Evolutionary conservation across 37 sponge, comb jelly and placozoan genomes (phyloP).

Genomic region (Lycopodina hypogea): DNA sequence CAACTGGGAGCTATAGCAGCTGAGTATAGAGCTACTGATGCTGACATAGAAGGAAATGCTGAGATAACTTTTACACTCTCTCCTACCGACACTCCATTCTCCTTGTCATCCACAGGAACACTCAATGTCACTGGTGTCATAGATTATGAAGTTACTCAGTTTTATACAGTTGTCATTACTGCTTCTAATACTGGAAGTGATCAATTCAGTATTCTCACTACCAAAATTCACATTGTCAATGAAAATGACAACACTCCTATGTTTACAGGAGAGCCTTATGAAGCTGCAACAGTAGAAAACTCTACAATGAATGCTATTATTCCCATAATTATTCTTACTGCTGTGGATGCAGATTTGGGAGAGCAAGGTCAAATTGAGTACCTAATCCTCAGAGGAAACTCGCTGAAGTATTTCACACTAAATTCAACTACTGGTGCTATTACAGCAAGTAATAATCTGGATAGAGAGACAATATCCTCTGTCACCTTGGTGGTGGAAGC

Average conservation of each 20-base stretch:
- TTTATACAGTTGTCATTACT: slow-evolving; percentile 23
- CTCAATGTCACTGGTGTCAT: slow-evolving; percentile 22
- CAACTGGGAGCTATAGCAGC: background rate
- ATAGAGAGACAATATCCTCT: slow-evolving; percentile 20
- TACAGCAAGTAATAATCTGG: slow-evolving; percentile 22
- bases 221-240: slow-evolving; percentile 13
- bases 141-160: slow-evolving; percentile 33
- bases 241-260: slow-evolving; percentile 57
- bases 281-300: slow-evolving; percentile 16
- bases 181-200: slow-evolving; percentile 42
- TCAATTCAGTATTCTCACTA: background rate
- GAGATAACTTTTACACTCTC: slow-evolving; percentile 44
- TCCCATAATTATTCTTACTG: slow-evolving; percentile 10
- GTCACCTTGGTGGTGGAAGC: slow-evolving; percentile 30
- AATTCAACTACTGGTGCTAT: slow-evolving; percentile 16
- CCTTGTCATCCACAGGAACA: slow-evolving; percentile 12
- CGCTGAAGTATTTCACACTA: slow-evolving; percentile 9
- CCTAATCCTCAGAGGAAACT: slow-evolving; percentile 27
- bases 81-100: slow-evolving; percentile 5
- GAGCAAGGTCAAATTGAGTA: slow-evolving; percentile 44
- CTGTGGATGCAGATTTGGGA: slow-evolving; percentile 52
- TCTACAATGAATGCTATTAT: background rate
- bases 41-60: slow-evolving; percentile 63
- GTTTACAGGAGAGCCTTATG: slow-evolving; percentile 12
- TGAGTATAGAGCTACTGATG: slow-evolving; percentile 44